phyloP scores from a whole-genome alignment of 2,888 invertebrate genomes.

The Panopea generosa region DNA sequence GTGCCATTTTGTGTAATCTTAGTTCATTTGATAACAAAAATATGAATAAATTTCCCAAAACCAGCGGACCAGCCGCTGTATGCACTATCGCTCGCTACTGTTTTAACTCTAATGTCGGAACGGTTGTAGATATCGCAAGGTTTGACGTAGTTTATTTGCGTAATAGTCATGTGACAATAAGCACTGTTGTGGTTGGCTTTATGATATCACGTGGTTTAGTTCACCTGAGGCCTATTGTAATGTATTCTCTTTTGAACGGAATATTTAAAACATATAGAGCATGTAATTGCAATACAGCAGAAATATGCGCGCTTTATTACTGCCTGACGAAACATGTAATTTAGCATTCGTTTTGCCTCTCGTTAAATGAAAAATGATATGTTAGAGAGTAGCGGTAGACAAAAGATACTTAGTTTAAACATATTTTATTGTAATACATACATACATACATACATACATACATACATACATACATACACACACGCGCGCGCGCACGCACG shows the following conservation, averaged over 20 bases:
- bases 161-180: constrained; percentile 35
- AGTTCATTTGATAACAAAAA: constrained; percentile 58
- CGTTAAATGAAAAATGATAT: too few species aligned
- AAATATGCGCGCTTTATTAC: too few species aligned
- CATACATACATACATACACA: too few species aligned
- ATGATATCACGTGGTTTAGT: neutral
- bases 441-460: too few species aligned
- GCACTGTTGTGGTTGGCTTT: constrained; percentile 9
- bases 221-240: constrained; percentile 15
- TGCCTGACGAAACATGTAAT: too few species aligned
- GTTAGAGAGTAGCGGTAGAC: too few species aligned
- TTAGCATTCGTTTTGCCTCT: too few species aligned
- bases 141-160: constrained; percentile 46
- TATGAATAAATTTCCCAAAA: constrained; percentile 51
- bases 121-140: constrained; percentile 12
- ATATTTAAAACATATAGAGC: constrained; percentile 3
- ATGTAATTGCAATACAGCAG: constrained; percentile 12
- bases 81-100: constrained; percentile 40
- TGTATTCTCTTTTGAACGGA: constrained; percentile 14
- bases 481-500: too few species aligned
- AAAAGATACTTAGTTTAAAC: too few species aligned
- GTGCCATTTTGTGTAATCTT: constrained; percentile 70
- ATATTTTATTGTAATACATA: too few species aligned
- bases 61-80: constrained; percentile 78
- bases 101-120: constrained; percentile 22